A percentile compares a stretch with the other conserved stretches of the same genome.
These are phyloP conservation scores for Glaucomys volans DNA, from an alignment of 2,113 vertebrate genomes.

Conservation along the genomic window DNA sequence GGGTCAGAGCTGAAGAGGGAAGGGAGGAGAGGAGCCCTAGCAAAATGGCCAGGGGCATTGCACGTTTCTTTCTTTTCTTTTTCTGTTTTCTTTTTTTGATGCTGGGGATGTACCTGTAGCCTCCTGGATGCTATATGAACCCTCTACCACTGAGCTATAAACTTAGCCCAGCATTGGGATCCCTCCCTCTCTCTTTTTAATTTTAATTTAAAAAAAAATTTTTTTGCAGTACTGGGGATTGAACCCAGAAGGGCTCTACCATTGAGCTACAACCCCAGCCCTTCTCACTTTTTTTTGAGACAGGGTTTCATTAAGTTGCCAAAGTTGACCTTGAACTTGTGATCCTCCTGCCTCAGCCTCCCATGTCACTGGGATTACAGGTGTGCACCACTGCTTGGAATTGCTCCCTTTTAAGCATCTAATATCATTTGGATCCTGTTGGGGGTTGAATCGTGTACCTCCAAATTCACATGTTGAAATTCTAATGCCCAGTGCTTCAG, in stretches of 20 bases:
- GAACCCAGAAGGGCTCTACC: neutral
- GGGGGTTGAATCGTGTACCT: neutral
- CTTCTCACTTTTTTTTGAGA: neutral
- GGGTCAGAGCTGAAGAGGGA: neutral
- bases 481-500: neutral
- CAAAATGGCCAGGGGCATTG: neutral
- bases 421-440: neutral
- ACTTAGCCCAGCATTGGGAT: neutral
- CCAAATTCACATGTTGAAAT: neutral
- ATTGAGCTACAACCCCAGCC: neutral
- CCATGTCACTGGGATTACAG: neutral
- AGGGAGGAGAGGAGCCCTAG: neutral
- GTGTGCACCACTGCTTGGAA: too few species aligned
- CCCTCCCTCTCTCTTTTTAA: neutral
- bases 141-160: neutral
- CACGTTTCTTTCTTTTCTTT: neutral
- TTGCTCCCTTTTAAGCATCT: neutral
- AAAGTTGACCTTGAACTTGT: neutral
- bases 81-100: neutral
- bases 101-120: too few species aligned
- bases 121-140: neutral
- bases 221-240: neutral
- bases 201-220: too few species aligned
- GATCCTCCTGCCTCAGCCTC: neutral
- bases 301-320: neutral